Evolutionary conservation across 2,888 invertebrate genomes (phyloP).

Genomic region (Lucinisca nassula): DNA sequence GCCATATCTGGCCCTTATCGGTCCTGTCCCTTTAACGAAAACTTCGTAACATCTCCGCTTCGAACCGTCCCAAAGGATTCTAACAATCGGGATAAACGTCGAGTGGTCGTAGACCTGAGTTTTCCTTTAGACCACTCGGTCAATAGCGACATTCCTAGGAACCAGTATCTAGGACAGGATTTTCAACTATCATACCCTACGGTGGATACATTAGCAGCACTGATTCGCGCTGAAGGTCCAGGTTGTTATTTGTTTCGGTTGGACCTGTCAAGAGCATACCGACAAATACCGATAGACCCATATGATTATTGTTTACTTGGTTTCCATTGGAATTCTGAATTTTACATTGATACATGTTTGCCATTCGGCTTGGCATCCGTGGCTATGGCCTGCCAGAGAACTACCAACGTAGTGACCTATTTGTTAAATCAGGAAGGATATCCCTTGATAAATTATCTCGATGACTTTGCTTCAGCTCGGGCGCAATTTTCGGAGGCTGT

Average conservation of each 20-base stretch:
- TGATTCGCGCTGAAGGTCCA: not conserved
- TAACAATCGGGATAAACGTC: not conserved
- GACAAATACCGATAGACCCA: not conserved
- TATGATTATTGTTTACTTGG: not conserved
- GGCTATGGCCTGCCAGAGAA: not conserved
- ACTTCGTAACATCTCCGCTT: slow-evolving; percentile 4
- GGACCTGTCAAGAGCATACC: not conserved
- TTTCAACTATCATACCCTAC: slow-evolving; percentile 11
- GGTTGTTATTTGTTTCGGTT: not conserved
- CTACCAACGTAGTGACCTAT: not conserved
- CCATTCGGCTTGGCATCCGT: not conserved
- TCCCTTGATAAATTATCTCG: not conserved
- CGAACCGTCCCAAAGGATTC: slow-evolving; percentile 20
- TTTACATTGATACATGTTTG: not conserved
- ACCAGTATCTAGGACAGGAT: not conserved
- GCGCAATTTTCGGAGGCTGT: not conserved
- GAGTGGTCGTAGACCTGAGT: slow-evolving; percentile 14
- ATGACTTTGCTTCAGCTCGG: not conserved
- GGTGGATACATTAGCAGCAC: slow-evolving; percentile 6
- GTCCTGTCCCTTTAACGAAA: not conserved
- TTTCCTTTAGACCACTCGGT: slow-evolving; percentile 3
- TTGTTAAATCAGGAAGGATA: not conserved
- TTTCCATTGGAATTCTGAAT: not conserved
- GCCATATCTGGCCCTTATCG: slow-evolving; percentile 8
- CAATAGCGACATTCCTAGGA: not conserved